Percentiles rank a stretch among this genome's conserved stretches.
Evolutionary conservation across 2,113 vertebrate genomes (phyloP).

Genomic region (Piprites chloris): DNA sequence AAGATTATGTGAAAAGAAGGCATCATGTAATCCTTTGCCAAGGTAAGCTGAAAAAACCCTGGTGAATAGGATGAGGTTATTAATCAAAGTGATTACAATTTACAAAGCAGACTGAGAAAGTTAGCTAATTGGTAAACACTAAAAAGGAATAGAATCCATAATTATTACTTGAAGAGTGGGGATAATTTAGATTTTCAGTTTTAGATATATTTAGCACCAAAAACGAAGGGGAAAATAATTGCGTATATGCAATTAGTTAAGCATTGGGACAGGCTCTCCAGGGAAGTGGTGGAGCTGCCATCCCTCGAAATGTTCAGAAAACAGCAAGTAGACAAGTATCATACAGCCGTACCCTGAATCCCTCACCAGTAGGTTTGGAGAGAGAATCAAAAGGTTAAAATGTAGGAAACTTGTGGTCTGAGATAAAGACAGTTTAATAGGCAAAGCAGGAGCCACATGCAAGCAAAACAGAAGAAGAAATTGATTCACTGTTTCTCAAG

Average conservation of each 20-base stretch:
- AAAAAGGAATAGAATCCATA: neutral
- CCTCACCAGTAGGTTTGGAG: accelerated
- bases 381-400: neutral
- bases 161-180: neutral
- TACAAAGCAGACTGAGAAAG: neutral
- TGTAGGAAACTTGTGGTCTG: neutral
- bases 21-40: neutral
- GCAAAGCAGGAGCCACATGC: neutral
- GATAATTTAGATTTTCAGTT: neutral
- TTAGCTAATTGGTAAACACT: neutral
- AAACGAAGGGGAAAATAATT: neutral
- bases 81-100: neutral
- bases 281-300: neutral
- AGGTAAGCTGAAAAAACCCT: neutral
- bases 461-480: neutral
- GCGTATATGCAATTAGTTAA: neutral
- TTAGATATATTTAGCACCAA: neutral
- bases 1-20: neutral
- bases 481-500: neutral
- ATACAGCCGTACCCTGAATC: accelerated
- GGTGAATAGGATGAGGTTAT: neutral
- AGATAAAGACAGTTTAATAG: neutral
- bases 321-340: neutral
- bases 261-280: neutral
- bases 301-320: neutral